Evolutionary conservation across 2,888 invertebrate species (phyloP).

Genomic region (Erebia epiphron): DNA sequence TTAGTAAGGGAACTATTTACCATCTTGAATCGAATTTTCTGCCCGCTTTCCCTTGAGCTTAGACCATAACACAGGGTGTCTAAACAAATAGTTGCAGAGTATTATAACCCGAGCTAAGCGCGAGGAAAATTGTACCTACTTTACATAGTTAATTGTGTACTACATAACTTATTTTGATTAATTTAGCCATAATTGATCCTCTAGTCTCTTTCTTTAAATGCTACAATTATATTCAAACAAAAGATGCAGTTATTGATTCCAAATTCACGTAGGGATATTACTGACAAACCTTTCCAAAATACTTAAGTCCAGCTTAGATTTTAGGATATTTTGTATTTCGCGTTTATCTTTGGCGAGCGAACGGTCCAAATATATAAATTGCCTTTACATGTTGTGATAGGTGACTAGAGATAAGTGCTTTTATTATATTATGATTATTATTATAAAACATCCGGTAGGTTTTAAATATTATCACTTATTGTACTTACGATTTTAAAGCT

Average conservation of each 20-base stretch:
- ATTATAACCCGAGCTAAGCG: neutral
- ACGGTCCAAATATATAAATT: conserved; percentile 75
- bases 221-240: too few species aligned
- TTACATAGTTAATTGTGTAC: too few species aligned
- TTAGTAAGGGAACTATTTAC: neutral
- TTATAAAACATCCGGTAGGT: conserved; percentile 29
- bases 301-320: conserved; percentile 36
- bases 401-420: conserved; percentile 43
- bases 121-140: too few species aligned
- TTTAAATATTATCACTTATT: conserved; percentile 18
- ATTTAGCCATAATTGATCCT: too few species aligned
- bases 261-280: neutral
- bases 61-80: conserved; percentile 37
- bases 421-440: conserved; percentile 32
- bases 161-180: too few species aligned
- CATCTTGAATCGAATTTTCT: conserved; percentile 18
- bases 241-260: too few species aligned
- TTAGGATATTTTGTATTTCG: conserved; percentile 41
- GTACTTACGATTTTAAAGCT: conserved; percentile 15
- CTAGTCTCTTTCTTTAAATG: too few species aligned
- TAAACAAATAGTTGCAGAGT: conserved; percentile 11
- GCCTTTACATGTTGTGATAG: conserved; percentile 82
- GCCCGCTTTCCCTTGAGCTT: conserved; percentile 38
- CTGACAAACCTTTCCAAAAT: conserved; percentile 16
- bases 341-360: conserved; percentile 69